Conservation (phyloP, 2,113 vertebrate genomes). For the Microcebus tavaratra region DNA sequence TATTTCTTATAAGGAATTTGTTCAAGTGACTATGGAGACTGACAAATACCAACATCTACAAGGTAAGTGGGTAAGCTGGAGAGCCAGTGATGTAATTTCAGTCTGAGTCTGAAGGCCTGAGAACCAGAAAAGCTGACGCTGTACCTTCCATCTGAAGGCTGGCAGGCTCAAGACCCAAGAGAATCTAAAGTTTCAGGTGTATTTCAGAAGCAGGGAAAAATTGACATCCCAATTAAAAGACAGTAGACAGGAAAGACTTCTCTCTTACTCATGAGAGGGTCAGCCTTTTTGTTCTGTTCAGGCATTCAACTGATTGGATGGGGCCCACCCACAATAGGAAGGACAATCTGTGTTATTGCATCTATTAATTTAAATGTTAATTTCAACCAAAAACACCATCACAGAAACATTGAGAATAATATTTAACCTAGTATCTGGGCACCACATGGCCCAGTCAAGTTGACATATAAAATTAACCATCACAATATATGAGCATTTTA, state of each 20-base stretch:
- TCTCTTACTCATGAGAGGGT: background rate
- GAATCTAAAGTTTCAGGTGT: background rate
- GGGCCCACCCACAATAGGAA: background rate
- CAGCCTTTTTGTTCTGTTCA: background rate
- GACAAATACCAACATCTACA: background rate
- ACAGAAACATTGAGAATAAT: background rate
- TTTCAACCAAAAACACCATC: background rate
- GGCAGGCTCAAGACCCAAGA: background rate
- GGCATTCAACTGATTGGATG: background rate
- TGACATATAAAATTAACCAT: background rate
- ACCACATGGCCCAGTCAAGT: background rate
- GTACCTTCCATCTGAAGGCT: background rate
- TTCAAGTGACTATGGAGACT: background rate
- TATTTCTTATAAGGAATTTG: background rate
- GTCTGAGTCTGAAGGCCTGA: background rate
- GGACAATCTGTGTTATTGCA: background rate
- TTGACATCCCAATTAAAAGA: background rate
- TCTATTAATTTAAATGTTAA: background rate
- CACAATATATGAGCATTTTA: background rate
- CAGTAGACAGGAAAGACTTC: background rate
- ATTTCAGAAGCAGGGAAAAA: too few relatives aligned
- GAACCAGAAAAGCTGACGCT: background rate
- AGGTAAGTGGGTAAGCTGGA: background rate
- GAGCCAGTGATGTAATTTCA: background rate
- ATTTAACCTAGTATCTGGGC: background rate